Evolutionary conservation across 2,113 vertebrate genomes (phyloP), one percentile per base, ranked within the genome.

Genomic region (Dunckerocampus dactyliophorus): DNA sequence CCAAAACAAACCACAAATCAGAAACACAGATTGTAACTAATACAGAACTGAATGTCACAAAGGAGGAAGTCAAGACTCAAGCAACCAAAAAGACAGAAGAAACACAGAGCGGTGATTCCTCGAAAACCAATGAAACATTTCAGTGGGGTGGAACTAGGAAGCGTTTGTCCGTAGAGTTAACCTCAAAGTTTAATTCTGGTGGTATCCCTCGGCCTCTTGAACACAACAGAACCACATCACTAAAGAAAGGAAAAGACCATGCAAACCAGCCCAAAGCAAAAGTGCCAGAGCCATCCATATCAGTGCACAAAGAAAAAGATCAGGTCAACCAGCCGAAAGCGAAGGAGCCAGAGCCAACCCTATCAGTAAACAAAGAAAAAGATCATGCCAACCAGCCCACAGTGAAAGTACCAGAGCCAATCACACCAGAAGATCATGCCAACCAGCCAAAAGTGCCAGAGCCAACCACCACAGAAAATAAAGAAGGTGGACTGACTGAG

Each of bases 161-260:
- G 47, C 83, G 83, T 7, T 82, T 91, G 31, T 72, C 89, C 6
- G 16, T n/a, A 3, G 52, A 78, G 52, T 85, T 89, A 61, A 88
- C 86, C 15, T 84, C 87, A 0, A 90, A 52, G 78, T 90, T 90
- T 59, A 78, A 88, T 65, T 72, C 82, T 8, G 69, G 51, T 2
- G 69, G 69, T 22, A 53, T 20, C 0, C 8, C 67, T 19, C 15
- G 31, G 59, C 54, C 57, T 15, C 63, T 65, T 0, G 61, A 59
- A 57, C 58, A 59, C 4, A 47, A 7, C 3, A n/a, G 11, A 22
- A 24, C 42, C 17, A 8, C 9, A 21, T 21, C 71, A 42, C 1
- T 56, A 3, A 56, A 8, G 2, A 56, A 65, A 1, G 31, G 24
- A 55, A 81, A 71, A 65, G 50, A 47, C 1, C 16, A 51, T 8